Percentiles rank a stretch among this genome's conserved stretches.
Conservation (phyloP, 2,113 vertebrate genomes). For the Origma solitaria region DNA sequence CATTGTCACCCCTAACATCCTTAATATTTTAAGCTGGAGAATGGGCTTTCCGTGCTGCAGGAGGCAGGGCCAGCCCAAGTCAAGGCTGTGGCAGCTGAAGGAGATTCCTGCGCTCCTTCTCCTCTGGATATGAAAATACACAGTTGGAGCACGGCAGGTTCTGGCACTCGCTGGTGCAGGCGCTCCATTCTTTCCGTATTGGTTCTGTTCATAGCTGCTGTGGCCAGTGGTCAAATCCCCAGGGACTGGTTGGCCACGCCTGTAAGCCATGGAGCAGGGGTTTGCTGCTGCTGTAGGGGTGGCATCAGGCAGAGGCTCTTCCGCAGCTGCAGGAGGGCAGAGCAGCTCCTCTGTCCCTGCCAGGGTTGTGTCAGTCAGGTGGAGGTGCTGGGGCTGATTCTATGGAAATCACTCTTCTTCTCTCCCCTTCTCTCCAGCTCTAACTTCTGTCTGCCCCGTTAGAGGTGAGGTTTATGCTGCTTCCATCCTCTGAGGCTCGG, state of each 20-base stretch:
- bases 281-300: not conserved
- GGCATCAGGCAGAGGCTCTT: not conserved
- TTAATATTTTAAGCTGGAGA: not conserved
- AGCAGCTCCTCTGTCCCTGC: not conserved
- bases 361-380: not conserved
- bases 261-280: not conserved
- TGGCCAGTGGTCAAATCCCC: not conserved
- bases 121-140: rapidly evolving
- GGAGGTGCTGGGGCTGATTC: not conserved
- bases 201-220: not conserved
- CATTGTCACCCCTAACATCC: not conserved
- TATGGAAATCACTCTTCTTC: not conserved
- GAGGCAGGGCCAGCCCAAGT: not conserved
- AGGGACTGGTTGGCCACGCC: not conserved
- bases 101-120: not conserved
- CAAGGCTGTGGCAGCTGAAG: not conserved
- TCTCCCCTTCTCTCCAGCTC: not conserved
- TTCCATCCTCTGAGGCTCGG: not conserved
- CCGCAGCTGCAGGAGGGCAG: not conserved
- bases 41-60: not conserved
- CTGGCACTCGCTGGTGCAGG: not conserved
- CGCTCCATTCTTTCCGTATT: rapidly evolving
- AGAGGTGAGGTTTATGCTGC: not conserved
- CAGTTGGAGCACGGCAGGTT: not conserved
- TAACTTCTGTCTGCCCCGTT: not conserved